These are phyloP conservation scores for Acronicta aceris DNA, from an alignment of 2,888 invertebrate genomes.

Conservation along the genomic window DNA sequence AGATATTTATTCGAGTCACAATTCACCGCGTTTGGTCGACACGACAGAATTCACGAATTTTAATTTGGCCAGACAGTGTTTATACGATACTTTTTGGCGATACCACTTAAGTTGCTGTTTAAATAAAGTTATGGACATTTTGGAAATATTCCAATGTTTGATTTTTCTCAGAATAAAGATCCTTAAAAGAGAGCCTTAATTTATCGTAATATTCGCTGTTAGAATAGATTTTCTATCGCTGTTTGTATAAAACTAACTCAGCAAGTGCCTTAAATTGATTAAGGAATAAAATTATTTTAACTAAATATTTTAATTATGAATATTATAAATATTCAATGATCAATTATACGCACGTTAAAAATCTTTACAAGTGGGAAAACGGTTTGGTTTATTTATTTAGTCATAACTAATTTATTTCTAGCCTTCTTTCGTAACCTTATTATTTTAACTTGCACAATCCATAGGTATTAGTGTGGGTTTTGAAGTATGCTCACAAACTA, in stretches of 20 bases:
- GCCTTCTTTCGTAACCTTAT: conserved; percentile 4
- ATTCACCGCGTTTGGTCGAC: conserved; percentile 60
- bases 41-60: conserved; percentile 82
- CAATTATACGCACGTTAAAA: no score
- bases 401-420: neutral
- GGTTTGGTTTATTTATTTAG: no score
- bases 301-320: no score
- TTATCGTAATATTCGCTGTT: no score
- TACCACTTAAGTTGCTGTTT: conserved; percentile 63
- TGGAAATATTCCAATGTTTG: conserved; percentile 4
- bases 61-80: conserved; percentile 80
- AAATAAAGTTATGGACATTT: conserved; percentile 21
- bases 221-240: no score
- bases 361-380: no score
- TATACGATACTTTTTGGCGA: conserved; percentile 78
- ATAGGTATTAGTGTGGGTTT: conserved; percentile 32
- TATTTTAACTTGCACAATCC: conserved; percentile 18
- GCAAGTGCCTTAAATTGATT: no score
- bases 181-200: no score
- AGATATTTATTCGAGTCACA: conserved; percentile 69
- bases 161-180: no score
- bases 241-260: no score
- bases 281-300: no score
- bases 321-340: no score
- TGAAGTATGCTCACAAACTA: conserved; percentile 6